phyloP scores from a whole-genome alignment of 2,888 invertebrate species.

The Spilosoma lubricipeda region DNA sequence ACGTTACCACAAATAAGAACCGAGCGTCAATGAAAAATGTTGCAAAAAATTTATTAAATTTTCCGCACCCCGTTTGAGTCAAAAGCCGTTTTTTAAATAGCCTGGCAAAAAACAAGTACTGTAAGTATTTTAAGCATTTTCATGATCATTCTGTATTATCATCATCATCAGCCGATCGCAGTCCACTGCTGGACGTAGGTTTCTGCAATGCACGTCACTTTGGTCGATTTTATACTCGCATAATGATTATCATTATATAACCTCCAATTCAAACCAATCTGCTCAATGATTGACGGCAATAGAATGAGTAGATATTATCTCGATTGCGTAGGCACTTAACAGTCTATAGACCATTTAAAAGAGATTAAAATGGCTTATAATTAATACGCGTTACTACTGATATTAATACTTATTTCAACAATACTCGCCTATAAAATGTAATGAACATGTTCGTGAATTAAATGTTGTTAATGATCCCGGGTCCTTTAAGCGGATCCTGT shows the following conservation, averaged over 20 bases:
- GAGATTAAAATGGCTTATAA: neutral
- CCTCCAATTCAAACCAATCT: constrained; percentile 22
- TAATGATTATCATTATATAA: neutral
- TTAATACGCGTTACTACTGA: constrained; percentile 2
- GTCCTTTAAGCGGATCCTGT: too few relatives aligned
- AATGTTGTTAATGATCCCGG: too few relatives aligned
- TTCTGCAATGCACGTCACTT: too few relatives aligned
- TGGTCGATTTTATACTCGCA: neutral
- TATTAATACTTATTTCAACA: neutral
- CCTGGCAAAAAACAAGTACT: neutral
- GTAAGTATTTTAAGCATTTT: neutral
- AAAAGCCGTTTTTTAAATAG: too few relatives aligned
- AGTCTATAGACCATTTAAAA: neutral
- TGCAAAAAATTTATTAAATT: too few relatives aligned
- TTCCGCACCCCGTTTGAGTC: too few relatives aligned
- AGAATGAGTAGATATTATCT: constrained; percentile 28
- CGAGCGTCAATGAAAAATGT: too few relatives aligned
- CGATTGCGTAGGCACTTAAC: constrained; percentile 28
- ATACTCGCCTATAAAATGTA: neutral
- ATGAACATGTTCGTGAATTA: too few relatives aligned
- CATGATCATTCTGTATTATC: too few relatives aligned
- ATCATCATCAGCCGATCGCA: too few relatives aligned
- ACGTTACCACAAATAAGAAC: too few relatives aligned
- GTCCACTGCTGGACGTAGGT: too few relatives aligned
- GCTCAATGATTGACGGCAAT: constrained; percentile 34